A percentile compares a stretch with the other conserved stretches of the same genome.
Evolutionary conservation across 1,140 invertebrate species (phyloP).

Genomic region (Homalodisca vitripennis): DNA sequence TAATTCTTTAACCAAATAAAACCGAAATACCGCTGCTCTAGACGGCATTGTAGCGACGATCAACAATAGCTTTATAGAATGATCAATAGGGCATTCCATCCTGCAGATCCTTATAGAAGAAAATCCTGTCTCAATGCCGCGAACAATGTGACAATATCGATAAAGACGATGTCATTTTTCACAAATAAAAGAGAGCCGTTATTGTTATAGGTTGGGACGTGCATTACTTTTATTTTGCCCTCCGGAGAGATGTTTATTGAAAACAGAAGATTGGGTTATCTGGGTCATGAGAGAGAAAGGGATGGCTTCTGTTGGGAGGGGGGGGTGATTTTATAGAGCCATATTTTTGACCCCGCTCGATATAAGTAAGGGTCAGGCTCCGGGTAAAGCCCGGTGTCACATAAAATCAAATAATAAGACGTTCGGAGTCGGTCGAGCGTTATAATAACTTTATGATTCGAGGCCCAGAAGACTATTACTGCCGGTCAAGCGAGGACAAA

Average conservation of each 20-base stretch:
- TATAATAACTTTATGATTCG: conserved; percentile 17
- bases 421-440: not conserved
- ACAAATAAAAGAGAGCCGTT: conserved; percentile 19
- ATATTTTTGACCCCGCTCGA: conserved; percentile 11
- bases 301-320: too few relatives aligned
- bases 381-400: conserved; percentile 11
- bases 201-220: not conserved
- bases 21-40: too few relatives aligned
- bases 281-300: too few relatives aligned
- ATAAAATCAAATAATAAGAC: conserved; percentile 25
- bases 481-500: not conserved
- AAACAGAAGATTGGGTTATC: conserved; percentile 23
- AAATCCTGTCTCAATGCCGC: not conserved
- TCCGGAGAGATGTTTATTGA: conserved; percentile 21
- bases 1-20: too few relatives aligned
- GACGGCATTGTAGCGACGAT: too few relatives aligned
- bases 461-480: not conserved
- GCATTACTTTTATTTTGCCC: conserved; percentile 16
- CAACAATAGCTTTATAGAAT: too few relatives aligned
- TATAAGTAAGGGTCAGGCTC: conserved; percentile 1
- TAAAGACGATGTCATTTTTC: conserved; percentile 14
- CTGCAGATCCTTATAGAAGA: conserved; percentile 8
- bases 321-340: conserved; percentile 7
- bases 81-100: too few relatives aligned
- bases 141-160: conserved; percentile 2